Conservation (phyloP, 2,797 vertebrate species). For the Gallirallus australis region DNA sequence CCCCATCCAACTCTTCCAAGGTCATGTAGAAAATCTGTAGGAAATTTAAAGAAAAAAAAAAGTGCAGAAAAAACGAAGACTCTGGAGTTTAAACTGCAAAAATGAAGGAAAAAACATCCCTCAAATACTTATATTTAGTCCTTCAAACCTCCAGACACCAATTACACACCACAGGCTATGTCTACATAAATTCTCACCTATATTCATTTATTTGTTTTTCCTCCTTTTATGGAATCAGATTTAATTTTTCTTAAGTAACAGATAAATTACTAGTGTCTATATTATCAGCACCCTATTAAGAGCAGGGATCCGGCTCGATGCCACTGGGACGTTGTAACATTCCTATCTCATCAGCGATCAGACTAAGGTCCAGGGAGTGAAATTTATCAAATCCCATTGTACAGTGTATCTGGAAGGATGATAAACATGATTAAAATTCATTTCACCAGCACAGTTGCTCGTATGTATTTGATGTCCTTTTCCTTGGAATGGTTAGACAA, state of each 20-base stretch:
- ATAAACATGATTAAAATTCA: conserved; percentile 74
- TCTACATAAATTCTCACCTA: conserved; percentile 32
- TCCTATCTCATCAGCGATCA: conserved; percentile 66
- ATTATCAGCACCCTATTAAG: conserved; percentile 72
- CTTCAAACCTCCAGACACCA: background rate
- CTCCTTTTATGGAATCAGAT: conserved; percentile 47
- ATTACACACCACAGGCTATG: background rate
- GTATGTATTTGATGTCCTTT: conserved; percentile 65
- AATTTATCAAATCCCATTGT: conserved; percentile 70
- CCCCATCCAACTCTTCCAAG: background rate
- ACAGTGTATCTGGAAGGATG: conserved; percentile 63
- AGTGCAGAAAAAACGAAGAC: background rate
- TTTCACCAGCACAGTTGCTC: conserved; percentile 49
- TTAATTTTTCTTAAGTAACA: conserved; percentile 66
- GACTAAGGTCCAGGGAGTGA: conserved; percentile 62
- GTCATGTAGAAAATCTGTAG: background rate
- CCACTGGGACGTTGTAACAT: conserved; percentile 63
- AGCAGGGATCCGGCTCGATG: conserved; percentile 56
- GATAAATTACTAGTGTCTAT: conserved; percentile 63
- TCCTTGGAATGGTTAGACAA: conserved; percentile 66
- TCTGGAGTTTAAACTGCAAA: background rate
- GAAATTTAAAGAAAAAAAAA: background rate
- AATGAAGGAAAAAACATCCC: background rate
- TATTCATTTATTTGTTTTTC: conserved; percentile 27
- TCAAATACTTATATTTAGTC: background rate